A percentile compares a stretch with the other conserved stretches of the same genome.
Conservation (phyloP, 2,113 vertebrate species). For the Phalacrocorax carbo region DNA sequence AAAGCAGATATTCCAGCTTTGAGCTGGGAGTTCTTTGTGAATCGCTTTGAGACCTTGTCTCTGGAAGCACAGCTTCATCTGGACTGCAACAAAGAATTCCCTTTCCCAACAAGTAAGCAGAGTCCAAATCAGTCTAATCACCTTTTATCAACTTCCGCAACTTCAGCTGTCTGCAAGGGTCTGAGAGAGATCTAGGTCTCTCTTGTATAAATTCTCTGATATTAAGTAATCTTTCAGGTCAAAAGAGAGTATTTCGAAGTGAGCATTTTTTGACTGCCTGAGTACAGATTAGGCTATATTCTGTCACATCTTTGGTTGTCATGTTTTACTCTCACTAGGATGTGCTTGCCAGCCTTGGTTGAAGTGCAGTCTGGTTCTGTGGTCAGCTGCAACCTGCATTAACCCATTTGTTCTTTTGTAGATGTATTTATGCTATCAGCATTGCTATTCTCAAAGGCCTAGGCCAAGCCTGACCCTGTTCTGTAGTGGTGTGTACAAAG, state of each 20-base stretch:
- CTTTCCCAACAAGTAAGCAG: constrained; percentile 94
- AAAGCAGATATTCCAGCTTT: constrained; percentile 95
- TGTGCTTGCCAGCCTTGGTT: neutral
- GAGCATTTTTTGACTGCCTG: neutral
- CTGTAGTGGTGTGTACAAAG: neutral
- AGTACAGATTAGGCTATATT: neutral
- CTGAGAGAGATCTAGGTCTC: neutral
- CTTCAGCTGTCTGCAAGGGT: neutral
- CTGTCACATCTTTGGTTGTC: neutral
- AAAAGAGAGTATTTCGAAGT: neutral
- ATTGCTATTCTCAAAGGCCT: neutral
- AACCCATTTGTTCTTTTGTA: neutral
- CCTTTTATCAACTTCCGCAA: neutral
- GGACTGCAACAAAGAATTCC: constrained; percentile 99
- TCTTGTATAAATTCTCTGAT: neutral
- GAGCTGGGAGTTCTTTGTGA: constrained; percentile 99
- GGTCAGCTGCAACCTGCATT: neutral
- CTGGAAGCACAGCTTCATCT: constrained; percentile 97
- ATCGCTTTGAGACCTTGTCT: constrained; percentile 97
- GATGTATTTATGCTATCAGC: neutral
- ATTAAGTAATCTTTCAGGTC: neutral
- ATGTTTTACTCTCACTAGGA: neutral
- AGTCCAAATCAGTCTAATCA: neutral
- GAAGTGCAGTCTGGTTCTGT: neutral
- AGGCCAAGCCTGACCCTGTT: neutral